Percentiles rank a stretch among this genome's conserved stretches.
Evolutionary conservation across 1,140 invertebrate species (phyloP).

Genomic region (Catajapyx aquilonaris): DNA sequence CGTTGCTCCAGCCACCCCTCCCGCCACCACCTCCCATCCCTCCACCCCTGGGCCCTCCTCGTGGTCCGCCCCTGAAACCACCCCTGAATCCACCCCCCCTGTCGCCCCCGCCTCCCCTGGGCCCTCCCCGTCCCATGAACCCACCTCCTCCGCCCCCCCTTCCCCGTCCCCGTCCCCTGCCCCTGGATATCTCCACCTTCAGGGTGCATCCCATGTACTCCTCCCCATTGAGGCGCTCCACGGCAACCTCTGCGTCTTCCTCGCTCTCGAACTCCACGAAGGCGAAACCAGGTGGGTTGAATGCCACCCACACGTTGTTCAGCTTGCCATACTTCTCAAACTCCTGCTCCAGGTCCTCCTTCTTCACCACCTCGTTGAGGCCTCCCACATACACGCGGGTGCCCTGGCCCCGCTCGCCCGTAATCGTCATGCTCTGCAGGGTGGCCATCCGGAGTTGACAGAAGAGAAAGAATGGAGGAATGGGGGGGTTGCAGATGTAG

Average conservation of each 20-base stretch:
- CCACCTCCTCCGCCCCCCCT: constrained; percentile 27
- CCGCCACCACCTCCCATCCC: constrained; percentile 16
- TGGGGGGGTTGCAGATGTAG: too few species aligned
- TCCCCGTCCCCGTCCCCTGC: constrained; percentile 32
- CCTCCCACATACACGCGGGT: constrained; percentile 69
- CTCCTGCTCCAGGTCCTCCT: constrained; percentile 65
- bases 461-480: too few species aligned
- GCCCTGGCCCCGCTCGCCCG: constrained; percentile 19
- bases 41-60: constrained; percentile 17
- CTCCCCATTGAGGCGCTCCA: constrained; percentile 72
- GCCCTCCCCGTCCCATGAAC: constrained; percentile 18
- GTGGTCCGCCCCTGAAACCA: constrained; percentile 15
- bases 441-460: too few species aligned
- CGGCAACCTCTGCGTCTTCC: constrained; percentile 84
- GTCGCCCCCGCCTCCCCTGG: constrained; percentile 22
- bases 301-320: constrained; percentile 87
- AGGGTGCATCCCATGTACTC: constrained; percentile 58
- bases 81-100: constrained; percentile 1
- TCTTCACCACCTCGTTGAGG: constrained; percentile 58
- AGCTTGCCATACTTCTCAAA: constrained; percentile 73
- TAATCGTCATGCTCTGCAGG: too few species aligned
- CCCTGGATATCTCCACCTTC: constrained; percentile 59
- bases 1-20: constrained; percentile 22
- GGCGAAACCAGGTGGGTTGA: constrained; percentile 90
- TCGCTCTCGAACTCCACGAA: constrained; percentile 95